Conservation (phyloP, 1,140 invertebrate species). For the Andricus grossulariae region DNA sequence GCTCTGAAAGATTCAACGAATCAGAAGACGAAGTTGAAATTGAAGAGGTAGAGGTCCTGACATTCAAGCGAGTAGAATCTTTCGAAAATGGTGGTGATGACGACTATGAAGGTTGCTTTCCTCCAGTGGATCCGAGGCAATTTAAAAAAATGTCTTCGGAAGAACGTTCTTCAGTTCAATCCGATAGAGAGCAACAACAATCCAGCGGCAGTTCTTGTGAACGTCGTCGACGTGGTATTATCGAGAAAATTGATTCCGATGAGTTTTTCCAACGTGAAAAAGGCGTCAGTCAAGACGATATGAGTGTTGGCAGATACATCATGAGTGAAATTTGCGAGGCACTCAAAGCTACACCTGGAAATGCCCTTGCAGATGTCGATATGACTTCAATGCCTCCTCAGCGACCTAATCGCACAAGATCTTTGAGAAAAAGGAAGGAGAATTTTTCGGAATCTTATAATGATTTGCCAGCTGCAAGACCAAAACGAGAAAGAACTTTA, state of each 20-base stretch:
- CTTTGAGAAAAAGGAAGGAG: conserved; percentile 63
- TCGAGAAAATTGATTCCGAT: conserved; percentile 90
- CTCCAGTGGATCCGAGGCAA: conserved; percentile 62
- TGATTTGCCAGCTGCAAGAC: conserved; percentile 56
- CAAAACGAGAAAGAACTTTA: conserved; percentile 61
- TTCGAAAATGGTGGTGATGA: conserved; percentile 39
- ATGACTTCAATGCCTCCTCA: conserved; percentile 56
- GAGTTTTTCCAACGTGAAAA: conserved; percentile 89
- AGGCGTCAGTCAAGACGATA: conserved; percentile 88
- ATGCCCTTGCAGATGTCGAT: conserved; percentile 76
- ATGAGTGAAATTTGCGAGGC: conserved; percentile 87
- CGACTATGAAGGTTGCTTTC: conserved; percentile 55
- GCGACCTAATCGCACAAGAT: conserved; percentile 63
- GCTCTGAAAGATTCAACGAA: too few relatives aligned
- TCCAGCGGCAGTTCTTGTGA: conserved; percentile 76
- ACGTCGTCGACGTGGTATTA: conserved; percentile 78
- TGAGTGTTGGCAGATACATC: conserved; percentile 84
- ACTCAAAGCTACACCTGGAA: conserved; percentile 80
- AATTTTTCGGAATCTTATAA: conserved; percentile 53
- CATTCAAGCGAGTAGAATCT: conserved; percentile 59
- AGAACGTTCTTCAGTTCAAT: conserved; percentile 63
- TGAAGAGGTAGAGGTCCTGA: background rate
- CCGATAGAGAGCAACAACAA: conserved; percentile 72
- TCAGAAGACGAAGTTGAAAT: conserved; percentile 39
- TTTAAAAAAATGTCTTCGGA: conserved; percentile 56